Conservation (phyloP, 1,140 invertebrate species). For the Nebria ingens region DNA sequence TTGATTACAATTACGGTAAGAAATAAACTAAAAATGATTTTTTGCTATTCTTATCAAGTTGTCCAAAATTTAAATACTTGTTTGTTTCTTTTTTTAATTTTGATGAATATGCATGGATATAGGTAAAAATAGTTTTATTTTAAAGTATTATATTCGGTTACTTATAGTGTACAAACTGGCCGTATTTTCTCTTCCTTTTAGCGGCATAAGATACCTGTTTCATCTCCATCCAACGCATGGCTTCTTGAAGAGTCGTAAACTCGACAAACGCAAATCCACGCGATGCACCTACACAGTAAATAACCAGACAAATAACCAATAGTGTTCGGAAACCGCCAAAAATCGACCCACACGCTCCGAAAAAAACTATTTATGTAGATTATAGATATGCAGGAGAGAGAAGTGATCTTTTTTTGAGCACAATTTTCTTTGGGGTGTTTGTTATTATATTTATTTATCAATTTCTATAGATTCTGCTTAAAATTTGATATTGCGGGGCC, state of each 20-base stretch:
- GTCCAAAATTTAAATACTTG: too few relatives aligned
- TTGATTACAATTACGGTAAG: too few relatives aligned
- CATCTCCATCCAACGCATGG: slow-evolving; percentile 84
- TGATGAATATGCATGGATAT: too few relatives aligned
- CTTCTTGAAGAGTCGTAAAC: slow-evolving; percentile 82
- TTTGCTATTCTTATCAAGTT: too few relatives aligned
- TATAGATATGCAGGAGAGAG: too few relatives aligned
- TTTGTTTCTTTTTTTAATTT: too few relatives aligned
- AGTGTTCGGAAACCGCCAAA: neutral
- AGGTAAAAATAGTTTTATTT: too few relatives aligned
- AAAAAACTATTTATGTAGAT: too few relatives aligned
- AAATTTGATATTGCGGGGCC: too few relatives aligned
- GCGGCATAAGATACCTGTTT: slow-evolving; percentile 65
- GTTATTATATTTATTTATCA: neutral
- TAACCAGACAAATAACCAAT: slow-evolving; percentile 34
- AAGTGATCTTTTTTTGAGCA: neutral
- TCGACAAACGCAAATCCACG: slow-evolving; percentile 93
- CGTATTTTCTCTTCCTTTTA: neutral
- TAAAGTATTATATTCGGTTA: neutral
- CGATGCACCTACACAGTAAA: slow-evolving; percentile 64
- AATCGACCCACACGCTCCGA: neutral
- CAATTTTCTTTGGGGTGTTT: neutral
- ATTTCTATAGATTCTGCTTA: too few relatives aligned
- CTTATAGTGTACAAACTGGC: slow-evolving; percentile 2
- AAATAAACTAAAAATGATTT: too few relatives aligned